Evolutionary conservation across 2,113 vertebrate genomes (phyloP).

Genomic region (Phoenicopterus ruber): DNA sequence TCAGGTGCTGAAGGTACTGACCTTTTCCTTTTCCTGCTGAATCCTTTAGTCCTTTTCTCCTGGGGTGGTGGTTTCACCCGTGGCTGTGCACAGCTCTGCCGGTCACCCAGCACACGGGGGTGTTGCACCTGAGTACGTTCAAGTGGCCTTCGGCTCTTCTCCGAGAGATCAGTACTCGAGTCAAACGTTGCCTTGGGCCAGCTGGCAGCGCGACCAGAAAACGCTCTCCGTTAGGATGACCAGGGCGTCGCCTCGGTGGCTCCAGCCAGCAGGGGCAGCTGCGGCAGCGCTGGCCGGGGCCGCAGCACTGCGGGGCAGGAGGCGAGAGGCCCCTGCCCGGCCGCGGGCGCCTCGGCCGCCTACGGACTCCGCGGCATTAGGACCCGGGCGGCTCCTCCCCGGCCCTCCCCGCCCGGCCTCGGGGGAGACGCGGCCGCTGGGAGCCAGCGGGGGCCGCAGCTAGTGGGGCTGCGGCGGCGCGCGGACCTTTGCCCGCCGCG

Average conservation of each 20-base stretch:
- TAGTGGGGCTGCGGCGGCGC: no score
- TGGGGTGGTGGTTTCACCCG: not conserved
- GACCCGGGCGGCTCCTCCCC: not conserved
- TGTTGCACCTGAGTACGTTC: fast-evolving
- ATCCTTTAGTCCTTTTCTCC: not conserved
- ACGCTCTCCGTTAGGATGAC: fast-evolving
- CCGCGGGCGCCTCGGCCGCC: no score
- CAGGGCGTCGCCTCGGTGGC: not conserved
- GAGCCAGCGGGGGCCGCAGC: not conserved
- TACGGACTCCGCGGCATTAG: no score
- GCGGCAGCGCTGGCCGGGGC: not conserved
- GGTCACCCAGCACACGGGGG: fast-evolving
- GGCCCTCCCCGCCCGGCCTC: not conserved
- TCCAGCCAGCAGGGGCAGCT: not conserved
- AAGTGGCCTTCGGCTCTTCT: fast-evolving
- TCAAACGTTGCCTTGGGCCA: not conserved
- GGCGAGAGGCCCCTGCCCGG: not conserved
- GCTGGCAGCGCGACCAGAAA: not conserved
- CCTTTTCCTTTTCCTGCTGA: not conserved
- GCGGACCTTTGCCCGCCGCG: not conserved
- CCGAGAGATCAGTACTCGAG: fast-evolving
- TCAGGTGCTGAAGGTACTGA: not conserved
- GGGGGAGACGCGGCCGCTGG: no score
- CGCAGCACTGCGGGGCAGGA: not conserved
- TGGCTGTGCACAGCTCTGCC: not conserved